These are phyloP conservation scores for Cheirogaleus medius DNA, from an alignment of 2,113 vertebrate genomes.

Conservation along the genomic window DNA sequence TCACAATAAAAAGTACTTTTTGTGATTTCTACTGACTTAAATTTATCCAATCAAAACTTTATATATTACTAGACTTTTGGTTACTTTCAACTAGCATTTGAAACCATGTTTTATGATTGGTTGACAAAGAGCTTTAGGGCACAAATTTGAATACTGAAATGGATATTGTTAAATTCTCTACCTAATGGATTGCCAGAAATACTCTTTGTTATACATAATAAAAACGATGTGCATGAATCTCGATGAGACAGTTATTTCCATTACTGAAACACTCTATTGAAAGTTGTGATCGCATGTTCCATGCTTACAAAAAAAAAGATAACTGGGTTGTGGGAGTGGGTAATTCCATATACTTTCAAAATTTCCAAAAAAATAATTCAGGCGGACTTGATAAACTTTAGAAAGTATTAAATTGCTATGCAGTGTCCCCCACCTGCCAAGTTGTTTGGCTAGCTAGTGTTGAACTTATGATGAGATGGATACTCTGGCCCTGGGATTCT, in stretches of 20 bases:
- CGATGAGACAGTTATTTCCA: background rate
- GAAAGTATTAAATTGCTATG: background rate
- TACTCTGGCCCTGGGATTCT: background rate
- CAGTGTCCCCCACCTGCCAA: background rate
- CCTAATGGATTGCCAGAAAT: background rate
- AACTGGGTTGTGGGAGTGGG: background rate
- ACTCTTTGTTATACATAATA: background rate
- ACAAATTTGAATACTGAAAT: background rate
- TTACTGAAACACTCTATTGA: background rate
- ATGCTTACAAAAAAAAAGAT: background rate
- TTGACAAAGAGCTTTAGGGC: background rate
- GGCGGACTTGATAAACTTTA: background rate
- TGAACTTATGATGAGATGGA: background rate
- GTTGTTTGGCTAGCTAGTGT: background rate
- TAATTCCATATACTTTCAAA: background rate
- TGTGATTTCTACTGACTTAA: background rate
- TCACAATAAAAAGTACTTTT: background rate
- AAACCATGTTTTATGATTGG: background rate
- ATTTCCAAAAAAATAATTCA: background rate
- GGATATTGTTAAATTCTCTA: slow-evolving; percentile 5
- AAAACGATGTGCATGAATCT: background rate
- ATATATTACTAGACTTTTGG: background rate
- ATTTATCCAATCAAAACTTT: background rate
- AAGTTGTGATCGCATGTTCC: background rate
- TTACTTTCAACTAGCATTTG: slow-evolving; percentile 27